phyloP scores from a whole-genome alignment of 1,140 invertebrate species.

The Capitella teleta region DNA sequence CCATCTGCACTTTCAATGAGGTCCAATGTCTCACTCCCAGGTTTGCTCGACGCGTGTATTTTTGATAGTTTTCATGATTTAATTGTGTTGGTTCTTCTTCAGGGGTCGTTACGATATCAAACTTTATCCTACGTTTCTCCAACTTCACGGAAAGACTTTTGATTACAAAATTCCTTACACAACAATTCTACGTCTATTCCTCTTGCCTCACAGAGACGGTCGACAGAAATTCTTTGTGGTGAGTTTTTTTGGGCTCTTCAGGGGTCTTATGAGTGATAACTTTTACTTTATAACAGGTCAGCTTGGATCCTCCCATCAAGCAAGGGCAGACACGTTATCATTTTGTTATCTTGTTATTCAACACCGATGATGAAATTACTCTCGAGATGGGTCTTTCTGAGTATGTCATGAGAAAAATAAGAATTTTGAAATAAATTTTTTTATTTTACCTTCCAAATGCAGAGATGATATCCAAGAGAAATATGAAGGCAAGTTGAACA shows the following conservation, averaged over 20 bases:
- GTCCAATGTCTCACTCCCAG: slow-evolving; percentile 96
- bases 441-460: slow-evolving; percentile 3
- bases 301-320: slow-evolving; percentile 96
- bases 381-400: slow-evolving; percentile 84
- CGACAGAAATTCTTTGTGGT: slow-evolving; percentile 98
- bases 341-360: slow-evolving; percentile 88
- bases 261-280: too few relatives aligned
- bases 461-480: slow-evolving; percentile 84
- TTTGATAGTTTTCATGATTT: too few relatives aligned
- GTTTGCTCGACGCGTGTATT: too few relatives aligned
- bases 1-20: slow-evolving; percentile 91
- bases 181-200: slow-evolving; percentile 83
- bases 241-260: too few relatives aligned
- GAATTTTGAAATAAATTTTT: neutral
- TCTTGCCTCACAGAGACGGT: slow-evolving; percentile 94
- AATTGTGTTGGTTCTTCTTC: slow-evolving; percentile 42
- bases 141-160: slow-evolving; percentile 99
- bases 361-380: slow-evolving; percentile 78
- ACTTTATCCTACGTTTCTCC: slow-evolving; percentile 92
- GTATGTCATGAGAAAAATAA: slow-evolving; percentile 44
- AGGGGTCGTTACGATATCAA: slow-evolving; percentile 99
- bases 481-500: slow-evolving; percentile 84
- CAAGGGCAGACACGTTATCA: slow-evolving; percentile 92
- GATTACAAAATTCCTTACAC: slow-evolving; percentile 99
- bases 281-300: slow-evolving; percentile 51